Evolutionary conservation across 2,888 invertebrate species (phyloP).

Genomic region (Diachrysia chrysitis): DNA sequence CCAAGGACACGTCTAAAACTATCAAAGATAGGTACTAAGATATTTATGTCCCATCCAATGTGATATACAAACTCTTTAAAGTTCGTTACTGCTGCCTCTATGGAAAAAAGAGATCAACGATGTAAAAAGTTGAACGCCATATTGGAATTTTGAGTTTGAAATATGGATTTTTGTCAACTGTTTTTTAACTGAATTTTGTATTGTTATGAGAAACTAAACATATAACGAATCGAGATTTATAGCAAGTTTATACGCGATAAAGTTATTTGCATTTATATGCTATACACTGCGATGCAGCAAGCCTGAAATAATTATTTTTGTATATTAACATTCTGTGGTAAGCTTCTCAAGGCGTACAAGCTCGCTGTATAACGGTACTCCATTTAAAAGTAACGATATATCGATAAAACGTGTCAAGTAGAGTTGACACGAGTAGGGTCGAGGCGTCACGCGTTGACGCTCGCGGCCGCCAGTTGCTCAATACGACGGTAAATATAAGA

Average conservation of each 20-base stretch:
- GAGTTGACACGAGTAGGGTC: background rate
- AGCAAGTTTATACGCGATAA: background rate
- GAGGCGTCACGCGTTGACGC: slow-evolving; percentile 15
- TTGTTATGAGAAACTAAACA: too few species aligned
- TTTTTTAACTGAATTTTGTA: too few species aligned
- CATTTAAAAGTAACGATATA: slow-evolving; percentile 14
- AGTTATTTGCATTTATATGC: background rate
- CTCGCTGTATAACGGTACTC: background rate
- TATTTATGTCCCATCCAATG: background rate
- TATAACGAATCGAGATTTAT: background rate
- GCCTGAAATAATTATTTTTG: background rate
- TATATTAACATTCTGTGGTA: background rate
- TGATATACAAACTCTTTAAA: background rate
- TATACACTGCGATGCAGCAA: background rate
- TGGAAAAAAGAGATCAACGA: background rate
- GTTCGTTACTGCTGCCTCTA: background rate
- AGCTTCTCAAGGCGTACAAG: background rate
- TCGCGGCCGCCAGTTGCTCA: slow-evolving; percentile 48
- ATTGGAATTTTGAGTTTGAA: background rate
- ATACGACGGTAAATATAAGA: slow-evolving; percentile 38
- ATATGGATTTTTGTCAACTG: too few species aligned
- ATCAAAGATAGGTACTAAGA: background rate
- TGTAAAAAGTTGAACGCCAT: background rate
- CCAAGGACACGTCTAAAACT: background rate
- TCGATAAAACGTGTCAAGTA: slow-evolving; percentile 15